These are phyloP conservation scores for Cephus cinctus DNA, from an alignment of 1,140 invertebrate species.

Conservation along the genomic window DNA sequence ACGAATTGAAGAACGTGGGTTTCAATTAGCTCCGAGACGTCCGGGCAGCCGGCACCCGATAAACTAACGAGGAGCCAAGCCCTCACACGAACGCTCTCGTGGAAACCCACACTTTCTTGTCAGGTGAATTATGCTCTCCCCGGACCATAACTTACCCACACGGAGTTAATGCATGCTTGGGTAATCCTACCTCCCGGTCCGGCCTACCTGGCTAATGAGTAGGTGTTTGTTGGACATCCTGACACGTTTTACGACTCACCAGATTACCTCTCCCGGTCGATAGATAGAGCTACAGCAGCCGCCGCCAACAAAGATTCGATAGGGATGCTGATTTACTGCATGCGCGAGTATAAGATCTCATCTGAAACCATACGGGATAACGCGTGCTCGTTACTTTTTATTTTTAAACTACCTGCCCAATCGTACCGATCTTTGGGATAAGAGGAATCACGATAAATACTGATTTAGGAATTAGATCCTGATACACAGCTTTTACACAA, in stretches of 20 bases:
- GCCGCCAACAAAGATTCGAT: constrained; percentile 37
- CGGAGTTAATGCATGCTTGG: constrained; percentile 47
- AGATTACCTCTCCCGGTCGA: constrained; percentile 41
- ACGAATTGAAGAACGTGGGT: constrained; percentile 37
- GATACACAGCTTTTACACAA: too few species aligned
- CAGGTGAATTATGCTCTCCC: constrained; percentile 45
- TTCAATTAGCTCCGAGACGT: constrained; percentile 35
- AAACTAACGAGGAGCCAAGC: constrained; percentile 41
- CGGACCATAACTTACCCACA: constrained; percentile 45
- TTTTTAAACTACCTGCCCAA: too few species aligned
- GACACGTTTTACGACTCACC: constrained; percentile 53
- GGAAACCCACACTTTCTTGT: constrained; percentile 34
- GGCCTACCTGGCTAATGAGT: constrained; percentile 51
- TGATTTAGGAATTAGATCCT: constrained; percentile 41
- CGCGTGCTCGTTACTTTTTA: constrained; percentile 31
- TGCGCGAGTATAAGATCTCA: constrained; percentile 34
- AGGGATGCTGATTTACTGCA: constrained; percentile 40
- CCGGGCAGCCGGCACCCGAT: constrained; percentile 30
- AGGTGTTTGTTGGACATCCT: constrained; percentile 54
- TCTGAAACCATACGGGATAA: constrained; percentile 25
- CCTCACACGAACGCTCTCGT: constrained; percentile 29
- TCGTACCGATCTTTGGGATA: constrained; percentile 32
- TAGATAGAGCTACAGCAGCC: constrained; percentile 33
- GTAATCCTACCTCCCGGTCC: constrained; percentile 43
- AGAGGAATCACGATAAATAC: constrained; percentile 46